Base-by-base conservation (phyloP, 2,797 vertebrate species). In the Manis javanica region DNA sequence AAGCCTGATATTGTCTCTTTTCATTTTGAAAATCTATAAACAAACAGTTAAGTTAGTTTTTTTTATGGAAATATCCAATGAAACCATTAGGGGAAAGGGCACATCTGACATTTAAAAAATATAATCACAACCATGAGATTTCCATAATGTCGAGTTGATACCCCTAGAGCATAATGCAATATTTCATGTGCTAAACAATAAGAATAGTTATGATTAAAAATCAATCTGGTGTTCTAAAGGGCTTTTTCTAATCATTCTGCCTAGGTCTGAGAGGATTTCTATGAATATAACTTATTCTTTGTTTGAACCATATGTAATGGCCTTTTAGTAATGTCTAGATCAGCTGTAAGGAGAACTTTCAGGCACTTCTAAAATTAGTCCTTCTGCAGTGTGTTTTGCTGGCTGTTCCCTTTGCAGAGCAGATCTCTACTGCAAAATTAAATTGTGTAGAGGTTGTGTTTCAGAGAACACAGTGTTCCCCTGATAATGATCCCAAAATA, bases 141-240 rank as follows among this genome's bases (percentile, higher is more conserved):
- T 42, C 46, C 0, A 3, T 39, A 15, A 4, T 64, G 42, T 19
- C 6, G 0, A 13, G 10, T 14, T 78, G 19, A 16, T 10, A 13
- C 8, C 4, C 19, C n/a, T 5, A 8, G 39, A 23, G 21, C 46
- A 29, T 15, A 46, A 37, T 21, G 8, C 21, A 34, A 23, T 12
- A 3, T 77, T 77, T n/a, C 7, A 14, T 55, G 42, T 53, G 24
- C 19, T 31, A 5, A 39, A 21, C 42, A 12, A 16, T 84, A 21
- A 29, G 16, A 55, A 49, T 29, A 34, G 24, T 31, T 51, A 51
- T 68, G 15, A 63, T 26, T 59, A n/a, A 66, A 63, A 84, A 63
- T 42, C 85, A 51, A 2, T 31, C 29, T 72, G 46, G 46, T n/a
- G 46, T 51, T 5, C 9, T 75, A 75, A 75, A 75, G n/a, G 8